Conservation (phyloP, 2,113 vertebrate species). For the Ascaphus truei region DNA sequence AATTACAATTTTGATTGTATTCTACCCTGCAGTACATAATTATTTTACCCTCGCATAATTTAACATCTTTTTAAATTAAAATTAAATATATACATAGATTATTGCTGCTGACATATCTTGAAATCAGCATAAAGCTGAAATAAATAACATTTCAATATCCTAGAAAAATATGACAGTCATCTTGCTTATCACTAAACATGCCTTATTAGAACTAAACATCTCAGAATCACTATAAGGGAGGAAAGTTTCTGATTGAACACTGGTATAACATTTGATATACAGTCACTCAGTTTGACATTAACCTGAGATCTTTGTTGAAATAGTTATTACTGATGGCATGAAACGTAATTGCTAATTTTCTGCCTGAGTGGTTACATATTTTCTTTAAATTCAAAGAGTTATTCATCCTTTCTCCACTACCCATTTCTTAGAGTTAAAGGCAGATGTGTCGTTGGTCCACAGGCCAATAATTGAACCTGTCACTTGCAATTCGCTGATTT, state of each 20-base stretch:
- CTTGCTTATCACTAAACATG: constrained; percentile 75
- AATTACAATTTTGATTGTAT: no score
- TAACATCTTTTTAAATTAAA: no score
- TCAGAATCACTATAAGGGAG: constrained; percentile 62
- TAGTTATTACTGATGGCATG: constrained; percentile 95
- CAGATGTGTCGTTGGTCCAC: constrained; percentile 68
- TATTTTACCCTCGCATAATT: no score
- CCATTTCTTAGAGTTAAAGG: constrained; percentile 71
- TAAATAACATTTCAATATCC: constrained; percentile 76
- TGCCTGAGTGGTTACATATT: constrained; percentile 87
- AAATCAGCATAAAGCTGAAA: constrained; percentile 45
- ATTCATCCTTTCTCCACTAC: constrained; percentile 70
- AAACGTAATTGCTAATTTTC: constrained; percentile 98
- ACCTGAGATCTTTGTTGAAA: constrained; percentile 91
- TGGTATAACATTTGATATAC: constrained; percentile 88
- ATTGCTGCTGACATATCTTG: no score
- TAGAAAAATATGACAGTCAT: constrained; percentile 73
- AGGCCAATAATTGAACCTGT: constrained; percentile 77
- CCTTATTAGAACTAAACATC: constrained; percentile 64
- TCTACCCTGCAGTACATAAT: no score
- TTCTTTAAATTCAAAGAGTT: constrained; percentile 74
- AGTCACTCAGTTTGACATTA: constrained; percentile 81
- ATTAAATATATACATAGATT: no score
- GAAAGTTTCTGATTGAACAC: constrained; percentile 75
- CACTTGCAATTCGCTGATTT: constrained; percentile 74